Conservation (phyloP, 53 echinoderm and acorn worm species). For the Paracentrotus lividus region DNA sequence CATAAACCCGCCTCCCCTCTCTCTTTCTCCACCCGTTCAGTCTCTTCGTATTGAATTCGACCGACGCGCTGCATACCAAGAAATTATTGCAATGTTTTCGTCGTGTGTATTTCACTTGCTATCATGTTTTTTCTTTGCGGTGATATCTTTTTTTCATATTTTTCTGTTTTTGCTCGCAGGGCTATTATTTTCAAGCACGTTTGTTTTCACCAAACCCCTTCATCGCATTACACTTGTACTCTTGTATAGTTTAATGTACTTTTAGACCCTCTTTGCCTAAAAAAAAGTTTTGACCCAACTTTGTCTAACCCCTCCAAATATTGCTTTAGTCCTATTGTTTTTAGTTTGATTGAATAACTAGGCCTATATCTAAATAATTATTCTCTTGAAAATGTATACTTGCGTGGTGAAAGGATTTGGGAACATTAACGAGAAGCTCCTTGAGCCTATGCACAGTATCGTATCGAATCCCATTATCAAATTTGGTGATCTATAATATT, state of each 20-base stretch:
- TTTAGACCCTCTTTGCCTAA: slow-evolving; percentile 23
- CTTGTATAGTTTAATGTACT: slow-evolving; percentile 43
- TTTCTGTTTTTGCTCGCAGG: slow-evolving; percentile 60
- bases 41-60: not conserved
- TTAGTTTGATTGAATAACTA: not conserved
- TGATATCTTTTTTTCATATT: slow-evolving; percentile 52
- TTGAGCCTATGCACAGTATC: too few species aligned
- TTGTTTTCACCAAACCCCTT: slow-evolving; percentile 46
- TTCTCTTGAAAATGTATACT: too few species aligned
- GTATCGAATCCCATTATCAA: too few species aligned
- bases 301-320: not conserved
- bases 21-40: slow-evolving; percentile 34
- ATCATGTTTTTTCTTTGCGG: slow-evolving; percentile 15
- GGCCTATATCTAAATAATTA: too few species aligned
- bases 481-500: too few species aligned
- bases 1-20: not conserved
- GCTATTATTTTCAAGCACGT: slow-evolving; percentile 49
- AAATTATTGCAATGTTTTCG: slow-evolving; percentile 64
- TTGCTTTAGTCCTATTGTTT: not conserved
- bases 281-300: not conserved
- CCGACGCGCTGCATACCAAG: slow-evolving; percentile 49
- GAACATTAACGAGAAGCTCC: too few species aligned
- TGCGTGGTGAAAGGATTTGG: too few species aligned
- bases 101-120: slow-evolving; percentile 44
- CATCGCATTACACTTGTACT: slow-evolving; percentile 68